Conservation (phyloP, 1,140 invertebrate species). For the Drosophila orena region DNA sequence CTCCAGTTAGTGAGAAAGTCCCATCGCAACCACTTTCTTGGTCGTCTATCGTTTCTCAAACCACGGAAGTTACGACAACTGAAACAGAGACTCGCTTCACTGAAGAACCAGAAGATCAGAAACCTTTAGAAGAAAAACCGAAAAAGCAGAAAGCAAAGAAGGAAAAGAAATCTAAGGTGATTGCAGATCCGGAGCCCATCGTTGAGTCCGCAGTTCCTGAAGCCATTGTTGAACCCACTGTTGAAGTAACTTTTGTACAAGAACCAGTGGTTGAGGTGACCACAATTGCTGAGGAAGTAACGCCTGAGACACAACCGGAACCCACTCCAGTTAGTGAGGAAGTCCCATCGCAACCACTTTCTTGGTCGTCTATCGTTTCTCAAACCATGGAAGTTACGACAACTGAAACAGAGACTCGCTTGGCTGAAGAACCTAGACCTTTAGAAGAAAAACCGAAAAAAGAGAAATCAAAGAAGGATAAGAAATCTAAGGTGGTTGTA, state of each 20-base stretch:
- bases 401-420: neutral
- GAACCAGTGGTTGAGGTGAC: neutral
- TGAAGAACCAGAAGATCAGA: neutral
- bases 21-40: constrained; percentile 1
- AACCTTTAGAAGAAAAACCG: neutral
- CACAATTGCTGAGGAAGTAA: neutral
- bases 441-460: constrained; percentile 2
- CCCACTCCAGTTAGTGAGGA: neutral
- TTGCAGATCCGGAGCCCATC: neutral
- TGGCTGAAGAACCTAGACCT: neutral
- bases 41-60: constrained; percentile 20
- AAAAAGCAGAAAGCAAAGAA: constrained; percentile 34
- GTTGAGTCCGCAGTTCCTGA: neutral
- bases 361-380: constrained; percentile 13
- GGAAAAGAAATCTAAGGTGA: constrained; percentile 24
- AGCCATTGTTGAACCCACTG: neutral
- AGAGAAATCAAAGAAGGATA: neutral
- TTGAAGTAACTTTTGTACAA: neutral
- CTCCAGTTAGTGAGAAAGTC: neutral
- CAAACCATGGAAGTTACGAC: constrained; percentile 1
- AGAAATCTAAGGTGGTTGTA: neutral
- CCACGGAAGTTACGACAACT: neutral
- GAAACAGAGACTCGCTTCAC: neutral
- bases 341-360: neutral
- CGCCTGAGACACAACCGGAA: neutral